Percentiles rank a stretch among this genome's conserved stretches.
These are phyloP conservation scores for Epicauta chinensis DNA, from an alignment of 1,140 invertebrate genomes.

Conservation along the genomic window DNA sequence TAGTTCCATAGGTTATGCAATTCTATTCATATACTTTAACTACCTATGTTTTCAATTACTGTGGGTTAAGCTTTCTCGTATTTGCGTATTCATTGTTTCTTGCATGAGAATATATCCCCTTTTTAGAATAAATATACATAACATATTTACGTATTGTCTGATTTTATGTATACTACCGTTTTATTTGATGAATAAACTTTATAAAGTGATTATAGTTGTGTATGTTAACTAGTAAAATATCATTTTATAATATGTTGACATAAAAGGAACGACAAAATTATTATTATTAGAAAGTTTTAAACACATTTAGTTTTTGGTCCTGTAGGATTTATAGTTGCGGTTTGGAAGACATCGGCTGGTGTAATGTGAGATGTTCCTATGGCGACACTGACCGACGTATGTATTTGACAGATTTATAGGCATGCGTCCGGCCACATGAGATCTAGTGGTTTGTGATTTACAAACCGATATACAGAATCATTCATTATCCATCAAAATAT, in stretches of 20 bases:
- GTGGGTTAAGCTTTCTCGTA: conserved; percentile 15
- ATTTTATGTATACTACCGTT: not conserved
- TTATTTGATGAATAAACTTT: conserved; percentile 12
- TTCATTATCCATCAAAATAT: not conserved
- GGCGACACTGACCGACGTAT: conserved; percentile 25
- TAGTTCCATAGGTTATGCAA: too few species aligned
- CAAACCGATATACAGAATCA: not conserved
- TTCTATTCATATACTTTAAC: conserved; percentile 15
- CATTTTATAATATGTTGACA: conserved; percentile 3
- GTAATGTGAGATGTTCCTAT: conserved; percentile 14
- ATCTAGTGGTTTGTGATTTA: conserved; percentile 16
- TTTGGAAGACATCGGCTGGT: conserved; percentile 16
- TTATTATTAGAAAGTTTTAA: conserved; percentile 15
- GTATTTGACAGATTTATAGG: conserved; percentile 30
- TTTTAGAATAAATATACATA: conserved; percentile 11
- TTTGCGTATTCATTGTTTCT: conserved; percentile 8
- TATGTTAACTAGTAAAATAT: not conserved
- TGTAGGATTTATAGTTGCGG: conserved; percentile 20
- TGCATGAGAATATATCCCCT: not conserved
- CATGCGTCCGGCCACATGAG: conserved; percentile 15
- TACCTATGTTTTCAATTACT: conserved; percentile 29
- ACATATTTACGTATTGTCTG: conserved; percentile 1
- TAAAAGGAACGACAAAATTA: conserved; percentile 2
- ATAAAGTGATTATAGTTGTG: not conserved
- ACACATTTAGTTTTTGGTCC: conserved; percentile 2